Evolutionary conservation across 2,888 invertebrate species (phyloP).

Genomic region (Erebia epiphron): DNA sequence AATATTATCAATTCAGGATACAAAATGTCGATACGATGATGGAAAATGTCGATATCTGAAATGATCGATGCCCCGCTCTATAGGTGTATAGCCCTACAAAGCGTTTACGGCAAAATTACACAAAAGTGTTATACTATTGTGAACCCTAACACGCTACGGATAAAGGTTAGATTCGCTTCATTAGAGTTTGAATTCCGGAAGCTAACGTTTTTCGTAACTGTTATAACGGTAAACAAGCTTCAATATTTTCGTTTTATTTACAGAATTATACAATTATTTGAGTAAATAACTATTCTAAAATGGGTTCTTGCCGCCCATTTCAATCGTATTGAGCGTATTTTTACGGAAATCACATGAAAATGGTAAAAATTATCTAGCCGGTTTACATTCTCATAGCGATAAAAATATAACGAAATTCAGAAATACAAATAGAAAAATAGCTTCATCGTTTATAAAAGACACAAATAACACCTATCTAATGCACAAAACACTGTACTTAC

Average conservation of each 20-base stretch:
- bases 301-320: conserved; percentile 4
- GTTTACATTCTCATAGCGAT: neutral
- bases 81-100: conserved; percentile 1
- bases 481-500: neutral
- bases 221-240: neutral
- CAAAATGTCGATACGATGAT: neutral
- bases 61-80: neutral
- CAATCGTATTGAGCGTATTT: neutral
- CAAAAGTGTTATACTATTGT: neutral
- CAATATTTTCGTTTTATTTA: neutral
- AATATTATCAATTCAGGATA: neutral
- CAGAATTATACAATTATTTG: conserved; percentile 4
- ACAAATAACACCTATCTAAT: neutral
- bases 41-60: neutral
- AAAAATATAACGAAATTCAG: conserved; percentile 2
- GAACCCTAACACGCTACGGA: neutral
- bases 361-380: neutral
- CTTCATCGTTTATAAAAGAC: neutral
- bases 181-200: neutral
- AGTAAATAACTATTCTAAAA: neutral
- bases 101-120: neutral
- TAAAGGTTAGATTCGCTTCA: neutral
- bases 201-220: conserved; percentile 2
- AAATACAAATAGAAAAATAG: conserved; percentile 2
- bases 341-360: neutral